Base-by-base conservation (phyloP, 2,797 vertebrate species). In the Telmatherina bonti region DNA sequence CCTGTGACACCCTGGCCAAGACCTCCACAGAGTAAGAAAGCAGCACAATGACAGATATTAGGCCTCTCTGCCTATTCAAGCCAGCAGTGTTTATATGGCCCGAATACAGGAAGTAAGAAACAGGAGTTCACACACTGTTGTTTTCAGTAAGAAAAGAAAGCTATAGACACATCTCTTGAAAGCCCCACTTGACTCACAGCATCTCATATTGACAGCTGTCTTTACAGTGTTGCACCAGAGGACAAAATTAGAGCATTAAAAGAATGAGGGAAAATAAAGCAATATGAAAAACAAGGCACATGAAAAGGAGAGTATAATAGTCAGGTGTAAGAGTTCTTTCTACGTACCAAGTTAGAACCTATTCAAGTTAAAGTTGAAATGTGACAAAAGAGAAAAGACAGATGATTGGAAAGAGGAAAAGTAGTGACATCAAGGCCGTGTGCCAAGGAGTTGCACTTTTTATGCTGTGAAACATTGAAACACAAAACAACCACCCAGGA, bases 1-100 rank as follows among this genome's bases (percentile, higher is more conserved):
- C 98, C 76, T 98, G 97, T 63, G 97, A 99, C 82, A 98, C 97
- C 33, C 95, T 99, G 90, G 96, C 97, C 93, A 99, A 99, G 93
- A 96, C 97, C 76, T 96, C 97, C 78, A 96, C 96, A 74, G 97
- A 99, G 98, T 99, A 96, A 99, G 97, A 74, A 68, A 54, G 18
- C 20, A 45, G n/a, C 18, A 77, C 74, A 56, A 49, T 72, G 27
- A 70, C 67, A 70, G 56, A 73, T 67, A 70, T 58, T 62, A 67
- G 62, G 58, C 30, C 59, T 33, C 63, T 74, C 75, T 83, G 70
- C 70, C 80, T 57, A 79, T 89, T 86, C 72, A 85, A 74, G 62
- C 82, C 72, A 83, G 56, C 41, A 78, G 77, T 64, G 45, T 89
- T 88, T 83, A 76, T 61, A 81, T 61, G 68, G 59, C 55, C 54